Evolutionary conservation across 1,140 invertebrate genomes (phyloP).

Genomic region (Drosophila lini): DNA sequence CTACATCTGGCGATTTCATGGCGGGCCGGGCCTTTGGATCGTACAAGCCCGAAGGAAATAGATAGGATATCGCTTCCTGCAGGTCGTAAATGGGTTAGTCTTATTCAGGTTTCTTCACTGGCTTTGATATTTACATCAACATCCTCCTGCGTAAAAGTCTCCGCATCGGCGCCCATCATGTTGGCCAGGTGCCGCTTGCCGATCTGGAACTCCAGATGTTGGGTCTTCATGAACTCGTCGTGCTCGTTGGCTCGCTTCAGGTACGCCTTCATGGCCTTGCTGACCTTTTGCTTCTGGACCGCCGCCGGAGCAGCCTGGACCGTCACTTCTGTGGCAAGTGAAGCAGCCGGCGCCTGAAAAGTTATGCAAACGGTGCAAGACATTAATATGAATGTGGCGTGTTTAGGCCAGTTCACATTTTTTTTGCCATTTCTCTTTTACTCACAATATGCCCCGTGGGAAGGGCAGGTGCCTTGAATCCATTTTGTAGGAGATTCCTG

Average conservation of each 20-base stretch:
- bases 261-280: slow-evolving; percentile 95
- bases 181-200: slow-evolving; percentile 98
- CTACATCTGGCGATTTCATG: slow-evolving; percentile 93
- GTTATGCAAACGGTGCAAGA: slow-evolving; percentile 70
- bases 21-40: slow-evolving; percentile 92
- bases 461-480: slow-evolving; percentile 26
- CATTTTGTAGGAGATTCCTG: slow-evolving; percentile 69
- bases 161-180: slow-evolving; percentile 98
- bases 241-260: slow-evolving; percentile 92
- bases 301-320: slow-evolving; percentile 70
- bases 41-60: slow-evolving; percentile 96
- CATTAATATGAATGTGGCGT: neutral
- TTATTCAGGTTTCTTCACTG: neutral
- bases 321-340: slow-evolving; percentile 73
- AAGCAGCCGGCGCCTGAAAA: slow-evolving; percentile 34
- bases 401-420: neutral
- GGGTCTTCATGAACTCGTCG: slow-evolving; percentile 93
- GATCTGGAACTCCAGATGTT: slow-evolving; percentile 93
- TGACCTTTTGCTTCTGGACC: slow-evolving; percentile 87
- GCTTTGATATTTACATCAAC: slow-evolving; percentile 89
- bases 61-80: slow-evolving; percentile 94
- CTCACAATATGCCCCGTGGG: slow-evolving; percentile 38
- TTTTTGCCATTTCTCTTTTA: neutral
- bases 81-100: slow-evolving; percentile 31
- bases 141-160: slow-evolving; percentile 94